These are phyloP conservation scores for Squalus acanthias DNA, from an alignment of 2,797 vertebrate genomes.

Conservation along the genomic window DNA sequence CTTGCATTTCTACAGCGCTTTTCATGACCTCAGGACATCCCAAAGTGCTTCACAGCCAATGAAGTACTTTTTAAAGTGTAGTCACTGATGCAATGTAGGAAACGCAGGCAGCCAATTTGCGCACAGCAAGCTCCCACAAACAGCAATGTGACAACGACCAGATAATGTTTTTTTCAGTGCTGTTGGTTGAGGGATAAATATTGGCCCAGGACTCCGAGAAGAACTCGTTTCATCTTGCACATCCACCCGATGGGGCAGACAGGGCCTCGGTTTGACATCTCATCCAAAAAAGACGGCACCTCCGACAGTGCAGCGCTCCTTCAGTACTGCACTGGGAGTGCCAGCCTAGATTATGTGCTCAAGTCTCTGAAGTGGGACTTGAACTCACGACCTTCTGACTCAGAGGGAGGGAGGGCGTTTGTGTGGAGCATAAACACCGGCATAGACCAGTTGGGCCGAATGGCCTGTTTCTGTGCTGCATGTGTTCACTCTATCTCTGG, in stretches of 20 bases:
- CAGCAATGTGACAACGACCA: not conserved
- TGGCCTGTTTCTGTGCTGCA: not conserved
- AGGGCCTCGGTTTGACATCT: too few species aligned
- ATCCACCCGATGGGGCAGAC: too few species aligned
- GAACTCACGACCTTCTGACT: too few species aligned
- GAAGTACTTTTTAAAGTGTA: not conserved
- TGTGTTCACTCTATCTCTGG: not conserved
- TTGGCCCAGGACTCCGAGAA: not conserved
- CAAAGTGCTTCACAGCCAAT: too few species aligned
- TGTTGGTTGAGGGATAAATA: not conserved
- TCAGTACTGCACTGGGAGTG: too few species aligned
- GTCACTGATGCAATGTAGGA: not conserved
- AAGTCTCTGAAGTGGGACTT: too few species aligned
- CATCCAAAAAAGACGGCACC: too few species aligned
- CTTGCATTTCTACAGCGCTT: not conserved
- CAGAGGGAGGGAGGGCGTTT: too few species aligned
- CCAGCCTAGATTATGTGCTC: too few species aligned
- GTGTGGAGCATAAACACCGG: too few species aligned
- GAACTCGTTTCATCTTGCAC: not conserved
- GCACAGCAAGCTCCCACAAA: not conserved
- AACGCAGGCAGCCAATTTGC: not conserved
- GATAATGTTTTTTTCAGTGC: not conserved
- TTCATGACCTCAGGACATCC: not conserved
- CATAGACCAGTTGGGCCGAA: too few species aligned
- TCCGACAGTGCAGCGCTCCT: too few species aligned